phyloP scores from a whole-genome alignment of 2,797 vertebrate genomes.

The Naso thynnoides region DNA sequence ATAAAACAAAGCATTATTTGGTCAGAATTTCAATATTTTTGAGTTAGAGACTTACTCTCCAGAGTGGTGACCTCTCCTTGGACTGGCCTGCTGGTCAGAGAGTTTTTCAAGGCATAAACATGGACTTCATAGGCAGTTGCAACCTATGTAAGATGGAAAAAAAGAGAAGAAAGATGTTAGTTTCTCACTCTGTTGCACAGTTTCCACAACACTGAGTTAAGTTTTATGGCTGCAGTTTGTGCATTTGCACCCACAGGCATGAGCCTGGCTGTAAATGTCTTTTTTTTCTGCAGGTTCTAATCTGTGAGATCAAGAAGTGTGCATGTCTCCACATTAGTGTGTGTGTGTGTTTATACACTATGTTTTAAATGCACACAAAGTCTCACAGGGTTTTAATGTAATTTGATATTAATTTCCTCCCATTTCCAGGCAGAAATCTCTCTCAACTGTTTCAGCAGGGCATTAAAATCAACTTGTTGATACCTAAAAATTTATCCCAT shows the following conservation, averaged over 20 bases:
- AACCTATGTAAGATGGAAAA: conserved; percentile 80
- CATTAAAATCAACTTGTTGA: neutral
- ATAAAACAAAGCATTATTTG: neutral
- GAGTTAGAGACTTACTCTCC: conserved; percentile 90
- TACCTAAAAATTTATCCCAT: neutral
- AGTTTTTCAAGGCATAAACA: conserved; percentile 93
- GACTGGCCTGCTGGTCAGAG: conserved; percentile 91
- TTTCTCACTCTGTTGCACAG: conserved; percentile 1
- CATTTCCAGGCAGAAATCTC: neutral
- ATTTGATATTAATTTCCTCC: neutral
- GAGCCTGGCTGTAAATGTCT: neutral
- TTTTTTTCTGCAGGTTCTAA: no score
- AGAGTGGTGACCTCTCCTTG: conserved; percentile 91
- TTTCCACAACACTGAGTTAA: neutral
- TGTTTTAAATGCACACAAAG: no score
- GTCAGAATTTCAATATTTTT: neutral
- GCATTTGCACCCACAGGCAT: conserved; percentile 3
- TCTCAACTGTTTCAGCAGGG: neutral
- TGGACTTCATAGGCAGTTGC: conserved; percentile 94
- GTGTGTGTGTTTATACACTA: neutral
- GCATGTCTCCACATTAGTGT: neutral
- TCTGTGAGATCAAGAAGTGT: no score
- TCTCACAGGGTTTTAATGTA: no score
- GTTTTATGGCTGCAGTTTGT: neutral
- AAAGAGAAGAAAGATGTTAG: neutral